Percentiles rank a stretch among this genome's conserved stretches.
These are phyloP conservation scores for Heliothis virescens DNA, from an alignment of 1,140 invertebrate genomes.

Conservation along the genomic window DNA sequence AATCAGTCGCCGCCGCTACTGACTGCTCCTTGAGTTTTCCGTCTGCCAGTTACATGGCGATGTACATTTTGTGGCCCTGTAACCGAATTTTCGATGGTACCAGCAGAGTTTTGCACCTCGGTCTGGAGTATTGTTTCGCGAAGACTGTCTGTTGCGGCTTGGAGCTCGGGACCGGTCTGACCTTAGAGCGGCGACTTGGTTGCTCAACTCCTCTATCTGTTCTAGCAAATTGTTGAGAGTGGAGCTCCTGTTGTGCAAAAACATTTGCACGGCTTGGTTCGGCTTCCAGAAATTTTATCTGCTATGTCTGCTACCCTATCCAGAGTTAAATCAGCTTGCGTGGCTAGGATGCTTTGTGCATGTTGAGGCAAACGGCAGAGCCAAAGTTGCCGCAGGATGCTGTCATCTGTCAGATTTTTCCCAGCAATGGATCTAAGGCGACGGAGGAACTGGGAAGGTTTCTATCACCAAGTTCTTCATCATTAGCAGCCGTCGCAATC, in stretches of 20 bases:
- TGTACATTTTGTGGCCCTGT: neutral
- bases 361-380: too few species aligned
- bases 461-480: neutral
- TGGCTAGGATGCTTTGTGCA: too few species aligned
- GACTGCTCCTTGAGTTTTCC: slow-evolving; percentile 18
- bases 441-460: too few species aligned
- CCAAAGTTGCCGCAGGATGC: too few species aligned
- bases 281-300: neutral
- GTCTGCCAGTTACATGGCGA: too few species aligned
- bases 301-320: neutral
- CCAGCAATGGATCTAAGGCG: too few species aligned
- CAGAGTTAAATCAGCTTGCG: neutral
- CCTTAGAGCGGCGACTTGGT: neutral
- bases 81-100: slow-evolving; percentile 26
- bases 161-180: neutral
- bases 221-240: neutral
- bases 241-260: neutral
- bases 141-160: neutral
- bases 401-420: too few species aligned
- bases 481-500: neutral
- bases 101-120: neutral
- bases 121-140: neutral
- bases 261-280: neutral
- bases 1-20: slow-evolving; percentile 26
- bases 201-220: neutral